Percentiles rank a stretch among this genome's conserved stretches.
Conservation (phyloP, 2,113 vertebrate species). For the Anthoscopus minutus region DNA sequence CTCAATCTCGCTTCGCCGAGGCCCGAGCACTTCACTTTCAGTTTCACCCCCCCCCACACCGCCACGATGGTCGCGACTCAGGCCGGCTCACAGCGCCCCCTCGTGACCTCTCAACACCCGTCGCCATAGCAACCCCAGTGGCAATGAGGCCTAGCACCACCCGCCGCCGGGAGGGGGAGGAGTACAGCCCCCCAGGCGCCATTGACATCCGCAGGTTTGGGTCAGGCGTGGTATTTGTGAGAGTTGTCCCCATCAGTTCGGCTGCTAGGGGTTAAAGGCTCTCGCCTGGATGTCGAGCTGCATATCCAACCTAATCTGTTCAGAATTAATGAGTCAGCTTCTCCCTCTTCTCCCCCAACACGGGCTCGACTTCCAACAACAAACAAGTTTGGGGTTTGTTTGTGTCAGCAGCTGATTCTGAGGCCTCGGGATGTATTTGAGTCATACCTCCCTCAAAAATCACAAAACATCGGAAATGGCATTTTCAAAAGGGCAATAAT, state of each 20-base stretch:
- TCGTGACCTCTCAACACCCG: background rate
- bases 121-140: background rate
- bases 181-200: background rate
- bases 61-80: background rate
- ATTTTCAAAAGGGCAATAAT: background rate
- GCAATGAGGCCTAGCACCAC: background rate
- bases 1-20: background rate
- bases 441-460: background rate
- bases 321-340: background rate
- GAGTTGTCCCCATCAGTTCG: background rate
- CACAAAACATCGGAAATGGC: background rate
- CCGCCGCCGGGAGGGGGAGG: background rate
- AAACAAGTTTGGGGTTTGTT: background rate
- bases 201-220: background rate
- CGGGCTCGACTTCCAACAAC: background rate
- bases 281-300: background rate
- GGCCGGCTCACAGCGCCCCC: constrained; percentile 41
- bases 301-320: background rate
- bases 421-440: background rate
- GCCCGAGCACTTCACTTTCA: background rate
- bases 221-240: background rate
- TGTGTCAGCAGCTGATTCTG: background rate
- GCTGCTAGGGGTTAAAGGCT: background rate
- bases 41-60: background rate
- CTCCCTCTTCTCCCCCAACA: background rate